These are phyloP conservation scores for Eupithecia subumbrata DNA, from an alignment of 2,888 invertebrate genomes.

Conservation along the genomic window DNA sequence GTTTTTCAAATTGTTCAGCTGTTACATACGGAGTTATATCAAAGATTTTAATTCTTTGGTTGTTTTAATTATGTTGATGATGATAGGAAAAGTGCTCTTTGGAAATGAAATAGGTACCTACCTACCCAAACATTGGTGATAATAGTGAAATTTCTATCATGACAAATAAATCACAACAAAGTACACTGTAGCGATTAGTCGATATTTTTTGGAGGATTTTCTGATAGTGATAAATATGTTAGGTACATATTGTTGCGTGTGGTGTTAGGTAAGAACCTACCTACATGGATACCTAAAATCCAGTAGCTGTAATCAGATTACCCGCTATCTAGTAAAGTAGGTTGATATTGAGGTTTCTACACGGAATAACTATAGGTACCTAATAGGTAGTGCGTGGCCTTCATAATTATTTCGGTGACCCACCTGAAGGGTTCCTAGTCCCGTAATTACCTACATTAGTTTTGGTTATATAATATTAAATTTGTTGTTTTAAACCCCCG, in stretches of 20 bases:
- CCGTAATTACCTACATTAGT: too few species aligned
- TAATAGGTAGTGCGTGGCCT: neutral
- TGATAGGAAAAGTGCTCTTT: too few species aligned
- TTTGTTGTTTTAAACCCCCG: too few species aligned
- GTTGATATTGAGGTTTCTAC: neutral
- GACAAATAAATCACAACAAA: constrained; percentile 5
- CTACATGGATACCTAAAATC: neutral
- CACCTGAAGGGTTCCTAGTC: too few species aligned
- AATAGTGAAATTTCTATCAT: neutral
- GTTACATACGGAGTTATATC: too few species aligned
- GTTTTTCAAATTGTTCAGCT: too few species aligned
- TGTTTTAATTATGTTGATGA: too few species aligned
- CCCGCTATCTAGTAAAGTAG: neutral
- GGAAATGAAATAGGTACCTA: too few species aligned
- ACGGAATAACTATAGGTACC: neutral
- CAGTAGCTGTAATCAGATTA: neutral
- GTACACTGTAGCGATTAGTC: neutral
- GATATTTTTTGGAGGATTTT: constrained; percentile 6
- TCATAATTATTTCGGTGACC: too few species aligned
- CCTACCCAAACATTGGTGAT: too few species aligned
- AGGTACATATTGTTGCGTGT: neutral
- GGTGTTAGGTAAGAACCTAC: neutral
- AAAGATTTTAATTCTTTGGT: too few species aligned
- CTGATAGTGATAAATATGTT: constrained; percentile 4
- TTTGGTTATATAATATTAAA: too few species aligned